Evolutionary conservation across 2,113 vertebrate genomes (phyloP).

Genomic region (Okapia johnstoni): DNA sequence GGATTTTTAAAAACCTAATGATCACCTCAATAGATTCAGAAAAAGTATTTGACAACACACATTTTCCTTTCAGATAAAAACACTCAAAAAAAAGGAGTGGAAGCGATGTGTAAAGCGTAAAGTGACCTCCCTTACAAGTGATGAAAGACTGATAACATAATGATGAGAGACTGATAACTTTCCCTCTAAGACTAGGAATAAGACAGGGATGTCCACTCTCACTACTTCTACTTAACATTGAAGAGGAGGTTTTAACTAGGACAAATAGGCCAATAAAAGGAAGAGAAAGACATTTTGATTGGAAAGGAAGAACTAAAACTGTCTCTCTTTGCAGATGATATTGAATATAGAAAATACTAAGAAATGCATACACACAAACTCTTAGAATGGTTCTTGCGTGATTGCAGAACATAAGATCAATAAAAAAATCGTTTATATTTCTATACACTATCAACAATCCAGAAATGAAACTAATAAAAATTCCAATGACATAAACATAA

Average conservation of each 20-base stretch:
- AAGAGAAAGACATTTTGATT: background rate
- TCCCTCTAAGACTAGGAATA: background rate
- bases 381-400: background rate
- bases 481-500: background rate
- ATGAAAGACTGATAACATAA: background rate
- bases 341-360: background rate
- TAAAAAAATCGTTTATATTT: background rate
- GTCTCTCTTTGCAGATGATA: background rate
- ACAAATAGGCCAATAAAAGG: background rate
- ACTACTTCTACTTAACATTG: background rate
- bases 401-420: background rate
- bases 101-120: background rate
- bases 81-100: background rate
- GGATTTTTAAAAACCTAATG: background rate
- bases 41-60: background rate
- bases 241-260: background rate
- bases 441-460: background rate
- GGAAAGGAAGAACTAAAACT: background rate
- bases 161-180: background rate
- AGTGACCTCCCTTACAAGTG: background rate
- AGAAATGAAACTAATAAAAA: background rate
- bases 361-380: background rate
- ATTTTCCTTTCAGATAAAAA: background rate
- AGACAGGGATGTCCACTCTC: background rate
- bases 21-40: background rate